These are phyloP conservation scores for Neoitamus cyanurus DNA, from an alignment of 2,888 invertebrate species.

Conservation along the genomic window DNA sequence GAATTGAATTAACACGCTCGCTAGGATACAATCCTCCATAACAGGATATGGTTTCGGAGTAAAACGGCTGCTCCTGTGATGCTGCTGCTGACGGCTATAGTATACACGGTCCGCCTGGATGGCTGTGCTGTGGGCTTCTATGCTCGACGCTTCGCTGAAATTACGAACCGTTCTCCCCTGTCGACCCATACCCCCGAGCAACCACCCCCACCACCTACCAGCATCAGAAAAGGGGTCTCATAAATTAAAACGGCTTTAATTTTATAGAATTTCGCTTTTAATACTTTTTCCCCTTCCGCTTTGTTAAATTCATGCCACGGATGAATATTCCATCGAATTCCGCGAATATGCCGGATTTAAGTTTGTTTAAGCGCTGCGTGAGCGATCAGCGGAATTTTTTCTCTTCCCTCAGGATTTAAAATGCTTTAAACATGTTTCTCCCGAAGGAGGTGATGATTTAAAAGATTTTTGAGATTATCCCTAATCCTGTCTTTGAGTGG, in stretches of 20 bases:
- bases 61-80: constrained; percentile 21
- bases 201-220: background rate
- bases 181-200: background rate
- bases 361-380: background rate
- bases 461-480: background rate
- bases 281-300: background rate
- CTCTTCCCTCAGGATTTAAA: background rate
- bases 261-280: background rate
- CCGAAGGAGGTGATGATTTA: background rate
- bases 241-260: constrained; percentile 28
- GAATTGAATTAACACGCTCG: constrained; percentile 39
- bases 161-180: background rate
- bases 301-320: background rate
- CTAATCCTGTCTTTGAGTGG: too few relatives aligned
- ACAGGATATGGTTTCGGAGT: constrained; percentile 17
- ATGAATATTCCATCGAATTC: background rate
- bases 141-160: background rate
- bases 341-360: background rate
- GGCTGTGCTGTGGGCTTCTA: background rate
- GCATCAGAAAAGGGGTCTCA: background rate
- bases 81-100: background rate
- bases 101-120: background rate
- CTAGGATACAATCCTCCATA: constrained; percentile 32
- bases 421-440: background rate
- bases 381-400: background rate